Conservation (phyloP, 2,113 vertebrate genomes). For the Triplophysa dalaica region DNA sequence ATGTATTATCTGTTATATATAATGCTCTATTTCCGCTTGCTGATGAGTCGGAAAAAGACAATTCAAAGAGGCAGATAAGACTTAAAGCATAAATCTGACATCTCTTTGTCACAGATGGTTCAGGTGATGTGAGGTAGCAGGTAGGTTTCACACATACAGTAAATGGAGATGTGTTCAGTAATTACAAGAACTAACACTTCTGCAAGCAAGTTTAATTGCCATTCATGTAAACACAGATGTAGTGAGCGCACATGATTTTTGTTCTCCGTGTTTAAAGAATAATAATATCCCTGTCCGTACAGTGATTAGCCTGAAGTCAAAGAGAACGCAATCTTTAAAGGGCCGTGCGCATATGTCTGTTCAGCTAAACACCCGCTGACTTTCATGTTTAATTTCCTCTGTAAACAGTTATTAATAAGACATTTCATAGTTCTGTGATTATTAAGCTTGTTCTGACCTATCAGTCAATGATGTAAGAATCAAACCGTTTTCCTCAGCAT, state of each 20-base stretch:
- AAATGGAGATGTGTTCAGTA: neutral
- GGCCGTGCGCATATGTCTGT: constrained; percentile 1
- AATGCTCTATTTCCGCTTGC: too few species aligned
- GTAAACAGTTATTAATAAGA: constrained; percentile 43
- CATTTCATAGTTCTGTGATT: constrained; percentile 25
- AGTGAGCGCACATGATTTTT: constrained; percentile 14
- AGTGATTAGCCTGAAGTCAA: constrained; percentile 41
- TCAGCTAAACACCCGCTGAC: constrained; percentile 4
- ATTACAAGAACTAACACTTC: neutral
- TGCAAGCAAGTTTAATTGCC: neutral
- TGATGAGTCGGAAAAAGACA: too few species aligned
- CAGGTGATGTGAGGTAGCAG: neutral
- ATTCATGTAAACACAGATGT: constrained; percentile 9
- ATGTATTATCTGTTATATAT: too few species aligned
- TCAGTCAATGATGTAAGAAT: constrained; percentile 15
- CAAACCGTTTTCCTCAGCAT: neutral
- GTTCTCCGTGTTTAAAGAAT: constrained; percentile 5
- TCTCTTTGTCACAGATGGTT: neutral
- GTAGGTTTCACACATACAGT: neutral
- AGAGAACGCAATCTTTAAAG: constrained; percentile 41
- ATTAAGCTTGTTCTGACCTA: constrained; percentile 23
- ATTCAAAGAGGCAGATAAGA: too few species aligned
- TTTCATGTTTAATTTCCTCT: constrained; percentile 42
- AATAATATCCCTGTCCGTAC: constrained; percentile 7
- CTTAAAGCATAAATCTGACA: too few species aligned